A percentile compares a stretch with the other conserved stretches of the same genome.
phyloP scores from a whole-genome alignment of 2,888 invertebrate species.

The Tinea pellionella region DNA sequence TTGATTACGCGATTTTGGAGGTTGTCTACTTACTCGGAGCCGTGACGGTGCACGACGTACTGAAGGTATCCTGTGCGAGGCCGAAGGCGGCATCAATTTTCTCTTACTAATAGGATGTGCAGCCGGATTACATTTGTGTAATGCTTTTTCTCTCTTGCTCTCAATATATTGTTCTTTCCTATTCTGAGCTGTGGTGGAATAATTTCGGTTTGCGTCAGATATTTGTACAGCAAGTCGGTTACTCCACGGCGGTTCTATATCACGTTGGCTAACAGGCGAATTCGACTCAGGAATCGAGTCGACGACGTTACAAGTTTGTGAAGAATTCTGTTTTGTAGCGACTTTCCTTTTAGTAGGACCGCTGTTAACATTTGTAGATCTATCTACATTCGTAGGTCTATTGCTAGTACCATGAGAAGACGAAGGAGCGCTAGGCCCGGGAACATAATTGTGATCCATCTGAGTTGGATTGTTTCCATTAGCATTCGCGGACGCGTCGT shows the following conservation, averaged over 20 bases:
- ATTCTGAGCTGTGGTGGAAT: slow-evolving; percentile 46
- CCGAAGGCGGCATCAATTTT: slow-evolving; percentile 40
- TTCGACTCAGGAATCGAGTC: neutral
- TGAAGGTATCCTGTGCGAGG: slow-evolving; percentile 48
- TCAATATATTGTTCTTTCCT: slow-evolving; percentile 51
- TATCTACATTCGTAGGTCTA: slow-evolving; percentile 22
- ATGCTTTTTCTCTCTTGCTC: slow-evolving; percentile 45
- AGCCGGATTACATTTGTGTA: slow-evolving; percentile 51
- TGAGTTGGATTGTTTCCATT: neutral
- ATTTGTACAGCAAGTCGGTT: slow-evolving; percentile 59
- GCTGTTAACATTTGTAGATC: slow-evolving; percentile 23
- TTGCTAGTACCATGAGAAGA: slow-evolving; percentile 6
- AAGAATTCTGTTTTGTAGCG: slow-evolving; percentile 21
- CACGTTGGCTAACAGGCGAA: slow-evolving; percentile 18
- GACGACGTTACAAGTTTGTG: slow-evolving; percentile 11
- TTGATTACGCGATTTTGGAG: slow-evolving; percentile 25
- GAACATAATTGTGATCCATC: neutral
- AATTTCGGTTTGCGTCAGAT: slow-evolving; percentile 56
- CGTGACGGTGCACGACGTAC: slow-evolving; percentile 27
- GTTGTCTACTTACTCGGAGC: slow-evolving; percentile 20
- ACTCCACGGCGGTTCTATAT: slow-evolving; percentile 38
- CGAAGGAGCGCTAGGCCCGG: neutral
- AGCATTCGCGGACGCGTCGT: neutral
- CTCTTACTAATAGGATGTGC: slow-evolving; percentile 48
- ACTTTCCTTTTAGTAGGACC: neutral